A percentile compares a stretch with the other conserved stretches of the same genome.
Evolutionary conservation across 2,797 vertebrate species (phyloP).

Genomic region (Clarias laeviceps): DNA sequence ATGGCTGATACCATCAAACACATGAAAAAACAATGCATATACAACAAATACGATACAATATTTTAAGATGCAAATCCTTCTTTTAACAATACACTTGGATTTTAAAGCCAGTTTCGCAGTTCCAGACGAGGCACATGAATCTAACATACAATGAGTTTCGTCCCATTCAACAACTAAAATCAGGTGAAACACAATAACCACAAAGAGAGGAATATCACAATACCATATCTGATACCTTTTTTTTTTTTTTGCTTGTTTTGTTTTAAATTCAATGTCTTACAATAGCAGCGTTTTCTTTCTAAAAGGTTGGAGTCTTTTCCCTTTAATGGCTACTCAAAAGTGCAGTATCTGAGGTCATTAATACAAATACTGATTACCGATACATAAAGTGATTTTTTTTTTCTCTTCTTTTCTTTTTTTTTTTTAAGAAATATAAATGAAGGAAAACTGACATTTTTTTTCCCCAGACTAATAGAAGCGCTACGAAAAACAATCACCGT

Average conservation of each 20-base stretch:
- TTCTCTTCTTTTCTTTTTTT: not conserved
- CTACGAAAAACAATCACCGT: slow-evolving; percentile 33
- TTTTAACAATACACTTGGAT: slow-evolving; percentile 41
- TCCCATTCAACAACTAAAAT: slow-evolving; percentile 9
- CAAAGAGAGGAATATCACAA: slow-evolving; percentile 64
- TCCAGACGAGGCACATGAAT: slow-evolving; percentile 20
- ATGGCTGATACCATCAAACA: slow-evolving; percentile 9
- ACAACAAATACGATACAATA: slow-evolving; percentile 38
- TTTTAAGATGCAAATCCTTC: slow-evolving; percentile 35
- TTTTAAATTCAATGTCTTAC: slow-evolving; percentile 70
- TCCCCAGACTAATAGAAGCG: slow-evolving; percentile 56
- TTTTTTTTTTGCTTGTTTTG: not conserved
- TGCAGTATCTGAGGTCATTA: slow-evolving; percentile 89
- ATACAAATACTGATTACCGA: slow-evolving; percentile 85
- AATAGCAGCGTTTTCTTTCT: slow-evolving; percentile 84
- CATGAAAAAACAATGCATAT: slow-evolving; percentile 29
- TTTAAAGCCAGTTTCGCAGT: slow-evolving; percentile 46
- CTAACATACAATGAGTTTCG: slow-evolving; percentile 13
- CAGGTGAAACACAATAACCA: slow-evolving; percentile 61
- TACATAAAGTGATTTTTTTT: slow-evolving; percentile 60
- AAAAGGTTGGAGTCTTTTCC: slow-evolving; percentile 60
- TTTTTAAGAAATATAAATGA: slow-evolving; percentile 63
- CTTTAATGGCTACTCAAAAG: slow-evolving; percentile 80
- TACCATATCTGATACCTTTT: slow-evolving; percentile 50
- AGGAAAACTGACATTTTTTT: slow-evolving; percentile 35